phyloP scores from a whole-genome alignment of 2,113 vertebrate species.

The Panurus biarmicus region DNA sequence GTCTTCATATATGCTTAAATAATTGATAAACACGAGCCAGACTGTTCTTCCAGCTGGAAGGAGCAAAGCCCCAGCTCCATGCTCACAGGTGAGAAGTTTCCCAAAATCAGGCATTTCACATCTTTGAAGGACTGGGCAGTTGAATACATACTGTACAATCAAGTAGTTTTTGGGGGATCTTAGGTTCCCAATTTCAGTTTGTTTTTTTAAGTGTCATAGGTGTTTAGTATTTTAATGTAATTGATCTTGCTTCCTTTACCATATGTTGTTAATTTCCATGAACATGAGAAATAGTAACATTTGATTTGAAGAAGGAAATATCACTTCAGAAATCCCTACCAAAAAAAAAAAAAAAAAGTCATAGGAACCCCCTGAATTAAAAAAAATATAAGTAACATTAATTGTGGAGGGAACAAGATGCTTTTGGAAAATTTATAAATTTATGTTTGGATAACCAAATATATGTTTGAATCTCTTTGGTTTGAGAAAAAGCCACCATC shows the following conservation, averaged over 20 bases:
- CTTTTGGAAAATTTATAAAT: neutral
- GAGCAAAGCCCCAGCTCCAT: neutral
- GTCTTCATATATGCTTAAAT: neutral
- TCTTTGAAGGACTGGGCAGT: neutral
- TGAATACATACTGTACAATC: neutral
- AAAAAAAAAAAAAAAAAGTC: neutral
- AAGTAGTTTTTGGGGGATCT: neutral
- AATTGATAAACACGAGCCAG: fast-evolving
- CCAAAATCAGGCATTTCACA: neutral
- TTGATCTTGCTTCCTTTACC: neutral
- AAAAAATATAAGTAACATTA: neutral
- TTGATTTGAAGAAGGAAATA: neutral
- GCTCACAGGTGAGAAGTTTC: neutral
- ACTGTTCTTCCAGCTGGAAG: neutral
- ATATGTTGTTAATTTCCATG: neutral
- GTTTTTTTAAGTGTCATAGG: neutral
- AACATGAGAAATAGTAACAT: neutral
- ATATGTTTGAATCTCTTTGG: neutral
- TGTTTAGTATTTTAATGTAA: neutral
- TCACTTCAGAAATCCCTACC: neutral
- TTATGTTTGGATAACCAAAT: neutral
- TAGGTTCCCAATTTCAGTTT: neutral
- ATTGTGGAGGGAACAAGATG: neutral
- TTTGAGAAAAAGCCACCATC: neutral
- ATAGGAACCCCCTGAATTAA: neutral